Evolutionary conservation across 2,888 invertebrate species (phyloP), one percentile per base, ranked within the genome.

Genomic region (Drosophila percnosoma): DNA sequence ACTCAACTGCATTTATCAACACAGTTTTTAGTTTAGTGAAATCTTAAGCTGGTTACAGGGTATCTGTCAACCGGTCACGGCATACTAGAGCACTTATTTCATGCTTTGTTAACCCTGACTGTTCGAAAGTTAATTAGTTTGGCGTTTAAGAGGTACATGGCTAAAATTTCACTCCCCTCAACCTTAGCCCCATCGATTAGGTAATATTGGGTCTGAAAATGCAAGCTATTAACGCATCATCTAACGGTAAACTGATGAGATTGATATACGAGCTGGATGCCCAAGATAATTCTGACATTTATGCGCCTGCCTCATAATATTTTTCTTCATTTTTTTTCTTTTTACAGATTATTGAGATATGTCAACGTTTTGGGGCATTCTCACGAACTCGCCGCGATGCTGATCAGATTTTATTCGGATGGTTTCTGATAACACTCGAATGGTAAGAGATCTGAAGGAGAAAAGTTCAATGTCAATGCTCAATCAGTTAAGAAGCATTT

Each of bases 391-490:
- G 51, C 71, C 71, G 49, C 48, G 55, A 40, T 40, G 49, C 68
- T 58, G 58, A 67, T 77, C 66, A 71, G 54, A 59, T 51, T 53
- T 36, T 5, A 40, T 42, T 60, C 59, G 49, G 68, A 72, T 68
- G 72, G 54, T 62, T 59, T 67, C 58, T 24, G 78, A 76, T 76
- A 76, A 65, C 62, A 75, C 75, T 79, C 57, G 57, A 75, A 48
- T 53, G 31, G 36, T 48, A 38, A 27, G 13, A 33, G 42, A 21
- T 33, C 15, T 11, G 49, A 6, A 27, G 2, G 27, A 33, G 52
- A 68, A 63, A 77, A 89, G 84, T 86, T 86, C 85, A 86, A 87
- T 86, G 85, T 86, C 85, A 75, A 80, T 87, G 87, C 71, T 73
- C 64, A 68, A 83, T 80, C 80, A 68, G 62, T 87, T 83, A 80